Base-by-base conservation (phyloP, 1,140 invertebrate genomes). In the Aphidius gifuensis region DNA sequence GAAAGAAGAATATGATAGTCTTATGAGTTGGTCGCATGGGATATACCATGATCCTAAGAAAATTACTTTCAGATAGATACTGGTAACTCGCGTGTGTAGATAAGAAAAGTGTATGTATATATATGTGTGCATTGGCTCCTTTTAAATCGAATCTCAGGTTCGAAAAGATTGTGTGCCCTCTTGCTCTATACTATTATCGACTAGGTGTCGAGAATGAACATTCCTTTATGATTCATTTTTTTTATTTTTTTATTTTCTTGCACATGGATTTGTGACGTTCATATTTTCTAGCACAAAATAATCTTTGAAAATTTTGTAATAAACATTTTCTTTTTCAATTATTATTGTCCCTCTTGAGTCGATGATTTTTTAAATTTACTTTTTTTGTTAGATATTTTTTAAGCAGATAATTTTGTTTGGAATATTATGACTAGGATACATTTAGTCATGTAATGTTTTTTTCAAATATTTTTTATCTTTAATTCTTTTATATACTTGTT, bases 41-140 rank as follows among this genome's bases (percentile, higher is more conserved):
- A 56, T 45, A 44, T 40, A 56, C 4, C 9, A 21, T 60, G 59
- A 60, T 60, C 59, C 59, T 42, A 43, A 44, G 59, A 60, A 60
- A 60, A 60, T 60, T 60, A 60, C 59, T 60, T 60, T 54, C 54
- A 60, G 59, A 60, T 60, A 44, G 59, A 54, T 53, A 60, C 59
- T 54, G n/a, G 21, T 50, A 43, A 6, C 50, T 60, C 50, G 53
- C 59, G 59, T 40, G 59, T 45, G 21, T 55, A 21, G 40, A 55
- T 44, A 40, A 55, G 16, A 55, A 55, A 55, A 40, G 39, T 43
- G n/a, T 9, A 40, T 43, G n/a, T 9, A 40, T 16, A n/a, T n/a
- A 45, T 9, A 60, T 42, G 11, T 21, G 23, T 50, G 40, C 39
- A 38, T 11, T 49, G 46, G 49, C 50, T 60, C 43, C 59, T 46